Evolutionary conservation across 2,797 vertebrate species (phyloP), one percentile per base, ranked within the genome.

Genomic region (Channa striata): DNA sequence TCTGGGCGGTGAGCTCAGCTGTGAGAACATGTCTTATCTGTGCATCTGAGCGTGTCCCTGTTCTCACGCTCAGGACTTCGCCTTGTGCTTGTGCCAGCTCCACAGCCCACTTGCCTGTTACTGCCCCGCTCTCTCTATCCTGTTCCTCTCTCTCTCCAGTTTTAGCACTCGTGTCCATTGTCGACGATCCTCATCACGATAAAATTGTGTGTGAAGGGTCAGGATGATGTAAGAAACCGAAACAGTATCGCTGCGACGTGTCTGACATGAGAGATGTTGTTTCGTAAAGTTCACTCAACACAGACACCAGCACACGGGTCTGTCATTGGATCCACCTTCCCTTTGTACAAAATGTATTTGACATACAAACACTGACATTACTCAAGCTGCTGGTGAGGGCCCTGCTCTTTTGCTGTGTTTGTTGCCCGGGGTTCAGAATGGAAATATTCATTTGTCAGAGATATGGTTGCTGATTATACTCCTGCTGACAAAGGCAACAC

Each of bases 381-480:
- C 30, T 40, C 2, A 6, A 53, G 63, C 21, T 68, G 79, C 58
- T 63, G 78, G 7, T 68, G 68, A 50, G 43, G 59, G 58, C 66
- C 42, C 25, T 49, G 46, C 33, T 81, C 36, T 53, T 59, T 42
- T 42, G 43, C 56, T 34, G 39, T 68, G 50, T 76, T 70, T 89
- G 74, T 59, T 68, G 17, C 34, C 19, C 36, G 2, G 53, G 76
- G 82, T 82, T 83, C 77, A 77, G 59, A 87, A 64, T 81, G 65
- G 77, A 88, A 91, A 88, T 78, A 87, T 72, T 54, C 58, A 61
- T 61, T 77, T 60, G 62, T 87, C 82, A 81, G 61, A 33, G 44
- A 63, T 57, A 56, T 0, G 42, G n/a, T n/a, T n/a, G 44, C 50
- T 61, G 67, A 78, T 42, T n/a, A 5, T 33, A n/a, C 44, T 19